Evolutionary conservation across 2,797 vertebrate species (phyloP).

Genomic region (Poeciliopsis infans): DNA sequence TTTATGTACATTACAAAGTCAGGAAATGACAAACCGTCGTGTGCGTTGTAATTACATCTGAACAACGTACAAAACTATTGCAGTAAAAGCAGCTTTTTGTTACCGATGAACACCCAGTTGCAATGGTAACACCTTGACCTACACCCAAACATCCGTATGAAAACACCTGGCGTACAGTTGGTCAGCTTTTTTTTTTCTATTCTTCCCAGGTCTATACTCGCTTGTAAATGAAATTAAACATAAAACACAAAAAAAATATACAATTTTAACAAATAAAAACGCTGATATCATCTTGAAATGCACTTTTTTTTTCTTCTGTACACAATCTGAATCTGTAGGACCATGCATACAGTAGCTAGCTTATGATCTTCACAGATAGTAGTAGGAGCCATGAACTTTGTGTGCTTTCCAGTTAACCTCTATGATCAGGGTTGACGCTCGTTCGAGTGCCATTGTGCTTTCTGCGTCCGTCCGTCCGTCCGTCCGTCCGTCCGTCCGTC

Average conservation of each 20-base stretch:
- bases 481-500: neutral
- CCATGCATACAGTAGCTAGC: slow-evolving; percentile 76
- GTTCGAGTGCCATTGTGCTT: slow-evolving; percentile 75
- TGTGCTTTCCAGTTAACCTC: slow-evolving; percentile 75
- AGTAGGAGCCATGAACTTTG: slow-evolving; percentile 54
- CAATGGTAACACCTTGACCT: slow-evolving; percentile 65
- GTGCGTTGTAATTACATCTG: slow-evolving; percentile 74
- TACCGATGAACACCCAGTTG: slow-evolving; percentile 75
- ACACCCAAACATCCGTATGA: slow-evolving; percentile 53
- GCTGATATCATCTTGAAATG: slow-evolving; percentile 53
- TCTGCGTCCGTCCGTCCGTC: slow-evolving; percentile 39
- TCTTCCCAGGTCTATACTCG: slow-evolving; percentile 17
- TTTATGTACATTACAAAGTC: slow-evolving; percentile 79
- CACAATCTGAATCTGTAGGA: slow-evolving; percentile 53
- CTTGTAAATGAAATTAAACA: slow-evolving; percentile 49
- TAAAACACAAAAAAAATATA: slow-evolving; percentile 53
- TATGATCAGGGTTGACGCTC: slow-evolving; percentile 55
- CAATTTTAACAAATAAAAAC: slow-evolving; percentile 45
- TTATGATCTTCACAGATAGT: slow-evolving; percentile 78
- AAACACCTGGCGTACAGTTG: slow-evolving; percentile 43
- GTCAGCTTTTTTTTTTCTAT: slow-evolving; percentile 24
- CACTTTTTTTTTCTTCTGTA: slow-evolving; percentile 54
- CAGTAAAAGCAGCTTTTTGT: slow-evolving; percentile 80
- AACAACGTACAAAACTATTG: slow-evolving; percentile 81
- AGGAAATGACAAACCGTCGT: slow-evolving; percentile 67